Conservation (phyloP, 2,797 vertebrate species). For the Phaenicophaeus curvirostris region DNA sequence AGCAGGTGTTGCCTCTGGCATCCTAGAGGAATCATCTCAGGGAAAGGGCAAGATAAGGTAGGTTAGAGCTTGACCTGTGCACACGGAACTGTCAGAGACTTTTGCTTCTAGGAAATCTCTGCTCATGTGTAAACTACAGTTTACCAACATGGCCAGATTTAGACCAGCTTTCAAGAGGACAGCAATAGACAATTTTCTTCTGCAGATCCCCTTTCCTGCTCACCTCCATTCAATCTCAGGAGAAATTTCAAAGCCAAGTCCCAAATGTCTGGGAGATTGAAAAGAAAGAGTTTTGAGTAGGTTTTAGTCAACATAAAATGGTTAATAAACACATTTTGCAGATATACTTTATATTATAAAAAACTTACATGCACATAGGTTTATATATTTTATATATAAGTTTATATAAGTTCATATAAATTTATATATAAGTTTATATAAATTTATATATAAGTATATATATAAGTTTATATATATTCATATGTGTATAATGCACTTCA, state of each 20-base stretch:
- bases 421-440: no score
- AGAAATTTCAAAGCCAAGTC: not conserved
- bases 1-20: not conserved
- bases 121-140: not conserved
- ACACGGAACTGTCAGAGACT: not conserved
- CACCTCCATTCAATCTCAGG: not conserved
- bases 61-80: not conserved
- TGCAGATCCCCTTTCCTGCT: not conserved
- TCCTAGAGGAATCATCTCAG: not conserved
- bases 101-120: not conserved
- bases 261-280: not conserved
- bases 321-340: not conserved
- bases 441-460: no score
- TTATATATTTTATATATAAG: not conserved
- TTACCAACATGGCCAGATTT: not conserved
- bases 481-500: not conserved
- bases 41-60: not conserved
- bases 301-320: not conserved
- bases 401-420: no score
- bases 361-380: not conserved
- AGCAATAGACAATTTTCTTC: not conserved
- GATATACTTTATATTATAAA: not conserved
- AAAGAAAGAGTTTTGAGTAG: not conserved
- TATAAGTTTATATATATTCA: no score
- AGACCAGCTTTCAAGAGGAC: not conserved